A percentile compares a stretch with the other conserved stretches of the same genome.
Evolutionary conservation across 1,140 invertebrate species (phyloP).

Genomic region (Pogonomyrmex barbatus): DNA sequence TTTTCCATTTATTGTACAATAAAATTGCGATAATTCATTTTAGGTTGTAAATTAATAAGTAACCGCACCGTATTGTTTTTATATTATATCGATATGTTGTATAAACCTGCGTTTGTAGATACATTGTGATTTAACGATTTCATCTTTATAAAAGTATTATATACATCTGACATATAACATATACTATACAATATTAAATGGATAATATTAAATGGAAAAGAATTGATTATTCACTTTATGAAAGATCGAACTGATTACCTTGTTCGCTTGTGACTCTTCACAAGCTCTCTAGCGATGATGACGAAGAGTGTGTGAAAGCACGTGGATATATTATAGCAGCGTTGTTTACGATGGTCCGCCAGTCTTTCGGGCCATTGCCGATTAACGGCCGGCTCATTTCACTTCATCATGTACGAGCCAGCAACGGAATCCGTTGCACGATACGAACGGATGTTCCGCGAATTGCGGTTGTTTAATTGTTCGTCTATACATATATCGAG

Average conservation of each 20-base stretch:
- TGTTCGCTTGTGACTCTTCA: constrained; percentile 11
- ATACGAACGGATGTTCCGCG: constrained; percentile 49
- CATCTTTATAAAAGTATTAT: not conserved
- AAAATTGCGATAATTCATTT: not conserved
- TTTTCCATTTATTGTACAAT: not conserved
- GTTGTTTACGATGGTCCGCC: constrained; percentile 77
- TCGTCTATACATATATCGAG: constrained; percentile 15
- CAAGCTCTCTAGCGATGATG: constrained; percentile 59
- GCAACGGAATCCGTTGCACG: constrained; percentile 45
- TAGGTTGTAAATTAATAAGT: not conserved
- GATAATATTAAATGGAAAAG: not conserved
- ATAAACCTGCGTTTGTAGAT: not conserved
- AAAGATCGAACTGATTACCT: constrained; percentile 36
- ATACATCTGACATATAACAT: not conserved
- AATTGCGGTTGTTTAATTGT: constrained; percentile 56
- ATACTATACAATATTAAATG: not conserved
- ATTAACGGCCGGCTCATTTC: constrained; percentile 73
- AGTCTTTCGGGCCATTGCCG: constrained; percentile 76
- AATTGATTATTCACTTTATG: not conserved
- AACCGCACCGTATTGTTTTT: not conserved
- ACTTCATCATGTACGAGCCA: constrained; percentile 68
- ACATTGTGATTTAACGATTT: not conserved
- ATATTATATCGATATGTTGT: not conserved
- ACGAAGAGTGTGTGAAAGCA: constrained; percentile 60
- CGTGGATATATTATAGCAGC: constrained; percentile 74